Evolutionary conservation across 2,113 vertebrate genomes (phyloP).

Genomic region (Thryonomys swinderianus): DNA sequence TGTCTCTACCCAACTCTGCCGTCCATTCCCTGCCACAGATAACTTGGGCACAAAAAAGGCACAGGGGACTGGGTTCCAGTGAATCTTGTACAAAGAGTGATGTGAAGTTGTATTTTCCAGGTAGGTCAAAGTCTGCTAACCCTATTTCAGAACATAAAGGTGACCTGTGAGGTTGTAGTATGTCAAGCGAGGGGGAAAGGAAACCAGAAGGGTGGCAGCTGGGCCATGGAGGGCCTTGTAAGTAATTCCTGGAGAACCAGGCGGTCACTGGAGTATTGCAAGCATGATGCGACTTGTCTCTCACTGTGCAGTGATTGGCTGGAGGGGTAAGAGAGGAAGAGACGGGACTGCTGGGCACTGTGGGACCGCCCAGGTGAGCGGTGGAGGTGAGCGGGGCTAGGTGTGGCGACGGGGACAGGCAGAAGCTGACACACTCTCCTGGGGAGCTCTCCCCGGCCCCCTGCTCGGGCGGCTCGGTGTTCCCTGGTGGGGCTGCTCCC

Average conservation of each 20-base stretch:
- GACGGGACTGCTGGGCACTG: background rate
- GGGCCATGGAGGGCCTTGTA: background rate
- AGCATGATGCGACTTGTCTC: background rate
- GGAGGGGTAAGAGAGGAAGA: background rate
- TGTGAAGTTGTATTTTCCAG: background rate
- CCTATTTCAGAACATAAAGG: background rate
- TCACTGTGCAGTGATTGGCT: background rate
- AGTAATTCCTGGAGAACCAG: background rate
- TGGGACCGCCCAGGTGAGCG: background rate
- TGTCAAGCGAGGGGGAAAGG: background rate
- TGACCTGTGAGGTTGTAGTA: background rate
- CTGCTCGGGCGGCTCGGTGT: background rate
- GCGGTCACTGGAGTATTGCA: background rate
- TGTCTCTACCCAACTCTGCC: background rate
- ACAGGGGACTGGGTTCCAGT: background rate
- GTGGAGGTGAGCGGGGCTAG: background rate
- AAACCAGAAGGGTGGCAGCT: background rate
- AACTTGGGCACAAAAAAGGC: background rate
- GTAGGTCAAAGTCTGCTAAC: background rate
- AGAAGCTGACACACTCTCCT: background rate
- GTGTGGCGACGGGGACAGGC: background rate
- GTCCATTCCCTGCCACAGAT: background rate
- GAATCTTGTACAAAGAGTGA: slow-evolving; percentile 35
- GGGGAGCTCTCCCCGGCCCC: no score
- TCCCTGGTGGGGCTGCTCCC: background rate